Conservation (phyloP, 2,113 vertebrate species). For the Noturus placidus region DNA sequence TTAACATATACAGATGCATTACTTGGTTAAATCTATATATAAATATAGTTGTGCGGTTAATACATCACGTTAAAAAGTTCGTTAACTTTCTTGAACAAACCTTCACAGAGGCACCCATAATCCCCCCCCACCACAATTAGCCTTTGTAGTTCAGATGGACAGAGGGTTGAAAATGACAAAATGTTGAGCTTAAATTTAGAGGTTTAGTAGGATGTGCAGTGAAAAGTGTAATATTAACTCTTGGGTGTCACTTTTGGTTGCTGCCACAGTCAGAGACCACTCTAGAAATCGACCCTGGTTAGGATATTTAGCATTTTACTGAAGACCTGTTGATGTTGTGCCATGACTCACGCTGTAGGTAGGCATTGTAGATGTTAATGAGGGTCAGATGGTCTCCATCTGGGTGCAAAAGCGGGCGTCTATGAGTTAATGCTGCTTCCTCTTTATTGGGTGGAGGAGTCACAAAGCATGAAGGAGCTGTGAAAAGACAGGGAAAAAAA, state of each 20-base stretch:
- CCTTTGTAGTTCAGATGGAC: background rate
- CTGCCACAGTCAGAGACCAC: background rate
- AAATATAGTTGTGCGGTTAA: background rate
- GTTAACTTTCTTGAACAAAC: background rate
- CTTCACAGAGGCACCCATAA: background rate
- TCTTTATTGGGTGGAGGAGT: slow-evolving; percentile 64
- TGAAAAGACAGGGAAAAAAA: background rate
- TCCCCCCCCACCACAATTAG: no score
- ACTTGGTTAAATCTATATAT: background rate
- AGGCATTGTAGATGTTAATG: slow-evolving; percentile 82
- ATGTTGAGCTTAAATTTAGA: background rate
- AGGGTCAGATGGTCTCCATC: slow-evolving; percentile 85
- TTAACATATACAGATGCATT: background rate
- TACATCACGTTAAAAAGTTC: background rate
- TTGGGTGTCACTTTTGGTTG: background rate
- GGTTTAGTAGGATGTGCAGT: background rate
- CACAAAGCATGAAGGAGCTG: slow-evolving; percentile 79
- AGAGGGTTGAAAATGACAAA: background rate
- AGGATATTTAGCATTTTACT: background rate
- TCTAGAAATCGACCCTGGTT: background rate
- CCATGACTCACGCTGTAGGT: slow-evolving; percentile 78
- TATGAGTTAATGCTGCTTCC: slow-evolving; percentile 71
- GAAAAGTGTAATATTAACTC: background rate
- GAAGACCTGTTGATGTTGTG: background rate
- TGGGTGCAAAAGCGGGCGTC: slow-evolving; percentile 74